Conservation (phyloP, 2,113 vertebrate species). For the Sorex fumeus region DNA sequence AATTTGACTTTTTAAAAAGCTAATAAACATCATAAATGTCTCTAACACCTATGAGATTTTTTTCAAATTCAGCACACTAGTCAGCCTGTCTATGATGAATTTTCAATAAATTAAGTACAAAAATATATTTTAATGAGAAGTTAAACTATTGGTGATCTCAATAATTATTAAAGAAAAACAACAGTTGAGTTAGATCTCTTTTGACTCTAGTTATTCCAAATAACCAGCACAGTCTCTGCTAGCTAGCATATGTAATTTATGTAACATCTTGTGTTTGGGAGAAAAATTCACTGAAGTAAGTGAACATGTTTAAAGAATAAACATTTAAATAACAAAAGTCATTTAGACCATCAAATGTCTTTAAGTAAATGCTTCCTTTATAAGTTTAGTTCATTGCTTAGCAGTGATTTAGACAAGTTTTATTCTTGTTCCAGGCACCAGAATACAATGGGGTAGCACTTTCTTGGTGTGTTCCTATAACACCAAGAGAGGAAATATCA, state of each 20-base stretch:
- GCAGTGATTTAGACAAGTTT: not conserved
- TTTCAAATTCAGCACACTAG: not conserved
- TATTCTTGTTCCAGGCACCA: not conserved
- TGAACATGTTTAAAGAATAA: constrained; percentile 40
- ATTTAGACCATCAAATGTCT: not conserved
- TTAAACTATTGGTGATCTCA: constrained; percentile 22
- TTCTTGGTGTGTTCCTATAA: not conserved
- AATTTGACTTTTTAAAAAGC: too few relatives aligned
- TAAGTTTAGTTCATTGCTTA: not conserved
- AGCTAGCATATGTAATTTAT: not conserved
- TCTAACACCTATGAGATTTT: not conserved
- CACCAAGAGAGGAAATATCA: constrained; percentile 17
- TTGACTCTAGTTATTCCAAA: not conserved
- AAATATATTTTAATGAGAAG: not conserved
- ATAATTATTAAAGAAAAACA: not conserved
- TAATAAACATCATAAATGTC: not conserved
- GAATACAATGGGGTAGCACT: not conserved
- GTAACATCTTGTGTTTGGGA: not conserved
- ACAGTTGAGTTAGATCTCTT: not conserved
- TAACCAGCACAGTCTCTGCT: not conserved
- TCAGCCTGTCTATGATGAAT: not conserved
- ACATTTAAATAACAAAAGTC: constrained; percentile 10
- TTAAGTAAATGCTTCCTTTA: not conserved
- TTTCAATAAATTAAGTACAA: constrained; percentile 35
- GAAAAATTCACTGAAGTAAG: not conserved